These are phyloP conservation scores for Drosophila obscura DNA, from an alignment of 1,140 invertebrate species.

Conservation along the genomic window DNA sequence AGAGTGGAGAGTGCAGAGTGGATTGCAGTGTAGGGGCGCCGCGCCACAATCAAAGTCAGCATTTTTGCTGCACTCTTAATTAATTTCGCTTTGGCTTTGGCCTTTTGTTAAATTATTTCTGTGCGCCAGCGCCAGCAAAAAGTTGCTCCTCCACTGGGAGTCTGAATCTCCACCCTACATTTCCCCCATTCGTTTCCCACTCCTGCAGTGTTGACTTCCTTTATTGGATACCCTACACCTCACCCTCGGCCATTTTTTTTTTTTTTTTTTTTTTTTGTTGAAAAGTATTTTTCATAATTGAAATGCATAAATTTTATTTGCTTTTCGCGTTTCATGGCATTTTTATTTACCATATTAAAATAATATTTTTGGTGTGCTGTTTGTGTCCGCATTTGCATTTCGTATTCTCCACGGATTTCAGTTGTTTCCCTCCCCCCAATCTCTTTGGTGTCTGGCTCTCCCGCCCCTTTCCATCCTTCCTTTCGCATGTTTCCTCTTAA, in stretches of 20 bases:
- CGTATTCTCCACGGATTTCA: slow-evolving; percentile 47
- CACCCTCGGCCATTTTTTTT: slow-evolving; percentile 10
- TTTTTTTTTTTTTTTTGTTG: slow-evolving; percentile 43
- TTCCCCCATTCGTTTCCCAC: slow-evolving; percentile 10
- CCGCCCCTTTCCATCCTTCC: neutral
- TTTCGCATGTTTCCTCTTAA: neutral
- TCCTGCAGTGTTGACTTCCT: slow-evolving; percentile 21
- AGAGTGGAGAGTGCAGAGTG: neutral
- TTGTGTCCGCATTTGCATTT: slow-evolving; percentile 70
- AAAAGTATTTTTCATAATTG: slow-evolving; percentile 63
- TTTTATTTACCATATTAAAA: slow-evolving; percentile 80
- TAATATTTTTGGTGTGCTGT: slow-evolving; percentile 65
- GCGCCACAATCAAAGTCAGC: slow-evolving; percentile 36
- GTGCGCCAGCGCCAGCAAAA: slow-evolving; percentile 24
- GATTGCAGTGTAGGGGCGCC: neutral
- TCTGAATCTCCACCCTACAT: too few species aligned
- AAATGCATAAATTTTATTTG: slow-evolving; percentile 78
- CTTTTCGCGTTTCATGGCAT: slow-evolving; percentile 42
- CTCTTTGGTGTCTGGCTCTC: too few species aligned
- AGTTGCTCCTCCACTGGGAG: slow-evolving; percentile 33
- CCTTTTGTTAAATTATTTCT: slow-evolving; percentile 41
- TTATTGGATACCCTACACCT: slow-evolving; percentile 30
- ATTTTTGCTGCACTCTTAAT: slow-evolving; percentile 61
- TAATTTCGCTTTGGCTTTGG: slow-evolving; percentile 56
- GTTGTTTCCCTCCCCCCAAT: neutral